Evolutionary conservation across 1,140 invertebrate genomes (phyloP).

Genomic region (Drosophila teissieri): DNA sequence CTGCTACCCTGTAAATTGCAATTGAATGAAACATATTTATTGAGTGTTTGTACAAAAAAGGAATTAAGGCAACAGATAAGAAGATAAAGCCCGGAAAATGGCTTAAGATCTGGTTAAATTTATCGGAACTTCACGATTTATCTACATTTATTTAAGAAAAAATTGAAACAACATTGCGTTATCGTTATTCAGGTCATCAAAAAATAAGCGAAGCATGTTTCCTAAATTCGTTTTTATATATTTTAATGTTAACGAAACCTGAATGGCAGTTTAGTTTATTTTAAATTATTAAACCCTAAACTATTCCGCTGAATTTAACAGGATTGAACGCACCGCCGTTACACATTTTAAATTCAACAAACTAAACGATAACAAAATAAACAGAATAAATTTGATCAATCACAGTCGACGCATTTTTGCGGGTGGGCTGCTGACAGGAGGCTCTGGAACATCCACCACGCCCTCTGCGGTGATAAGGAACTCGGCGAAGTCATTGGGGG

Average conservation of each 20-base stretch:
- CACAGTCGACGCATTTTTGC: slow-evolving; percentile 42
- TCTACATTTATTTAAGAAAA: neutral
- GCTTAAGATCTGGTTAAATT: slow-evolving; percentile 5
- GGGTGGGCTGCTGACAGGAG: neutral
- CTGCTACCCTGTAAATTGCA: slow-evolving; percentile 44
- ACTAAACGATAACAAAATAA: slow-evolving; percentile 59
- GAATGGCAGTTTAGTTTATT: neutral
- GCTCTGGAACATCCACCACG: slow-evolving; percentile 61
- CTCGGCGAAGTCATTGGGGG: slow-evolving; percentile 73
- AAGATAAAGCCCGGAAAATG: slow-evolving; percentile 1
- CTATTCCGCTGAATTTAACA: slow-evolving; percentile 8
- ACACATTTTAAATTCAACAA: slow-evolving; percentile 69
- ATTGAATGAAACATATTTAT: slow-evolving; percentile 49
- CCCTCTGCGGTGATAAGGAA: slow-evolving; percentile 78
- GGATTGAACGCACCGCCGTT: slow-evolving; percentile 21
- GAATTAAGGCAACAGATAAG: slow-evolving; percentile 21
- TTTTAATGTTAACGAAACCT: neutral
- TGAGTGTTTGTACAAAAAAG: slow-evolving; percentile 55
- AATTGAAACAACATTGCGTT: neutral
- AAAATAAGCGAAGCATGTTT: neutral
- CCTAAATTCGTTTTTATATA: neutral
- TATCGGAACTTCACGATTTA: slow-evolving; percentile 1
- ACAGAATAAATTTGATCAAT: slow-evolving; percentile 49
- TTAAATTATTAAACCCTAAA: neutral
- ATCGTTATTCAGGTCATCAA: neutral